These are phyloP conservation scores for Chunga burmeisteri DNA, from an alignment of 2,113 vertebrate genomes.

Conservation along the genomic window DNA sequence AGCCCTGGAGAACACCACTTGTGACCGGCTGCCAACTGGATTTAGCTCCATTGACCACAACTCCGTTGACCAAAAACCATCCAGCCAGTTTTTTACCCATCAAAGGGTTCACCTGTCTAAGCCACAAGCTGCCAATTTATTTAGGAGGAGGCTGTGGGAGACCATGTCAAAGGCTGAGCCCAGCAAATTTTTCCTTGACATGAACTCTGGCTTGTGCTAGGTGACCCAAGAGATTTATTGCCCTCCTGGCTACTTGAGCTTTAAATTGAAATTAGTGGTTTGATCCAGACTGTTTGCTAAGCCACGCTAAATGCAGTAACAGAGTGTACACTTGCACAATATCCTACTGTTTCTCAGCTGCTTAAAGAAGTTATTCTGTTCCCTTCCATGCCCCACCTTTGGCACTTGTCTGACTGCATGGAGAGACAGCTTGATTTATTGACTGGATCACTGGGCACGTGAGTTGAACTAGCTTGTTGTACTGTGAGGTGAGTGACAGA, in stretches of 20 bases:
- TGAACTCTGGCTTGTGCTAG: neutral
- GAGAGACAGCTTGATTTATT: neutral
- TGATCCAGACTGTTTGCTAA: neutral
- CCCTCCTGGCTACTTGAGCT: neutral
- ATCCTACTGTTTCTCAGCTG: neutral
- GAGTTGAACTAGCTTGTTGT: neutral
- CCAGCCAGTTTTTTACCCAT: too few species aligned
- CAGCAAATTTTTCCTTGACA: neutral
- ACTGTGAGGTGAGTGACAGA: neutral
- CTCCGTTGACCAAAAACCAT: too few species aligned
- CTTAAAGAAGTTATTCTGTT: neutral
- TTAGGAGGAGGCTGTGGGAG: too few species aligned
- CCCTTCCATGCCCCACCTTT: neutral
- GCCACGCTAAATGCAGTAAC: neutral
- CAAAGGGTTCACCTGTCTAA: too few species aligned
- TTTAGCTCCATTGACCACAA: too few species aligned
- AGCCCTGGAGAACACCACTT: too few species aligned
- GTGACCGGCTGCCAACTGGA: too few species aligned
- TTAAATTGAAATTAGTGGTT: neutral
- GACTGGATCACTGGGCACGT: neutral
- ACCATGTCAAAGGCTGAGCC: neutral
- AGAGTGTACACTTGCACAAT: neutral
- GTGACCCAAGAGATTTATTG: neutral
- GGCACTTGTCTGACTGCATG: neutral
- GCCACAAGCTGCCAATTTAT: too few species aligned